Evolutionary conservation across 2,797 vertebrate species (phyloP).

Genomic region (Hyperoplus immaculatus): DNA sequence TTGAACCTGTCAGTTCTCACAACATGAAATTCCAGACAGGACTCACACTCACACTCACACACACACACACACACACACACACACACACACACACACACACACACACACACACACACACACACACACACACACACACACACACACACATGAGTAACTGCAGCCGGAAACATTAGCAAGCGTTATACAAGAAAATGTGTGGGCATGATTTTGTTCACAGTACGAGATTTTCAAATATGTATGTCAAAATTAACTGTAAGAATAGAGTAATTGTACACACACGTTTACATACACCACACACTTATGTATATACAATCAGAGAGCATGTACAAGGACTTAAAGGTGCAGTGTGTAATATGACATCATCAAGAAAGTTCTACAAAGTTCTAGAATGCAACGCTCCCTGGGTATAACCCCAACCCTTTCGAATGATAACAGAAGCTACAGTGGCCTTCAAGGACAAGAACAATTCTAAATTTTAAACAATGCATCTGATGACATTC

Average conservation of each 20-base stretch:
- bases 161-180: not conserved
- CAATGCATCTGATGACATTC: too few species aligned
- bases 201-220: not conserved
- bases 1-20: slow-evolving; percentile 48
- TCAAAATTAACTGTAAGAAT: too few species aligned
- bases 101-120: not conserved
- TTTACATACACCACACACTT: not conserved
- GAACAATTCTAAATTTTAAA: too few species aligned
- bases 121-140: slow-evolving; percentile 12
- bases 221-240: too few species aligned
- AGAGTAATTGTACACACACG: not conserved
- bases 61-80: not conserved
- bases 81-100: slow-evolving; percentile 12
- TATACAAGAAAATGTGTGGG: slow-evolving; percentile 37
- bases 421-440: too few species aligned
- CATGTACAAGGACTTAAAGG: too few species aligned
- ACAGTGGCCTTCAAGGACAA: too few species aligned
- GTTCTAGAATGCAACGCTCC: too few species aligned
- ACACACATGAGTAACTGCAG: not conserved
- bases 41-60: slow-evolving; percentile 29
- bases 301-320: not conserved
- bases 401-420: too few species aligned
- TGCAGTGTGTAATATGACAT: too few species aligned
- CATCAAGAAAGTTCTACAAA: too few species aligned
- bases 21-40: slow-evolving; percentile 45